A percentile compares a stretch with the other conserved stretches of the same genome.
phyloP scores from a whole-genome alignment of 1,140 invertebrate species.

The Papilio dardanus region DNA sequence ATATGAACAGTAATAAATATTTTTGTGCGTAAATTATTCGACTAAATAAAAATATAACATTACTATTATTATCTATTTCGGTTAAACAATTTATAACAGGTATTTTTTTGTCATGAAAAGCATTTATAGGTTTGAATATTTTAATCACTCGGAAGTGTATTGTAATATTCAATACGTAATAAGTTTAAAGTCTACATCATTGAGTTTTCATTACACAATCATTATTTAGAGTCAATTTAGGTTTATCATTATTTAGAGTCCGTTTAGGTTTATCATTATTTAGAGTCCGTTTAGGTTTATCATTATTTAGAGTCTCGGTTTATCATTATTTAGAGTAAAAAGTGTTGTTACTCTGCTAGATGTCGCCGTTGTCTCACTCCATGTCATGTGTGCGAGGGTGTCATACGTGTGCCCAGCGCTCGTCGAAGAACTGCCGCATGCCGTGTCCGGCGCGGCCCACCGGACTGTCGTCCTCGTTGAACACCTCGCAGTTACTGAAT shows the following conservation, averaged over 20 bases:
- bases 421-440: constrained; percentile 96
- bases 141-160: background rate
- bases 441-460: constrained; percentile 96
- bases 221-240: background rate
- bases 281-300: too few species aligned
- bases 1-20: constrained; percentile 1
- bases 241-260: background rate
- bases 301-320: too few species aligned
- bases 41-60: background rate
- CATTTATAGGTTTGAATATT: background rate
- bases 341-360: constrained; percentile 23
- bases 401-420: constrained; percentile 86
- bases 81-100: background rate
- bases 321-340: too few species aligned
- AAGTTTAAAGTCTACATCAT: background rate
- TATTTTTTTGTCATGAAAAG: background rate
- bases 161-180: background rate
- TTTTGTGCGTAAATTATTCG: constrained; percentile 1
- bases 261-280: too few species aligned
- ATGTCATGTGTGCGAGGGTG: constrained; percentile 28
- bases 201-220: background rate
- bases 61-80: background rate
- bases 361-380: background rate
- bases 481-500: constrained; percentile 98
- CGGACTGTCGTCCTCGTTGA: constrained; percentile 98